phyloP scores from a whole-genome alignment of 2,113 vertebrate species.

The Pterophyllum scalare region DNA sequence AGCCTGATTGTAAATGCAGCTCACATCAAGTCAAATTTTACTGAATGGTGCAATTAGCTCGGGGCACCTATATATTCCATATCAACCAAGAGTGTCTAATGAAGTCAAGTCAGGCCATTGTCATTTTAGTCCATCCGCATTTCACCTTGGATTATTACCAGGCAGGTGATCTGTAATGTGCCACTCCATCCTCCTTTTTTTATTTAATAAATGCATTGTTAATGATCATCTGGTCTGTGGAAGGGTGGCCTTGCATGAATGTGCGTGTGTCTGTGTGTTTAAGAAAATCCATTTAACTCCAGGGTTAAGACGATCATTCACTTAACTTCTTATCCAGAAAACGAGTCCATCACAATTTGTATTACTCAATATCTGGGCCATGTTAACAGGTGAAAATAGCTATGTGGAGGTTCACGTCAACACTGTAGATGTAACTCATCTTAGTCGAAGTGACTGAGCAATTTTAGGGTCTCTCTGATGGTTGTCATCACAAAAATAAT shows the following conservation, averaged over 20 bases:
- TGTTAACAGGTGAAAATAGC: neutral
- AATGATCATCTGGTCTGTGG: neutral
- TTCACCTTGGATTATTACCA: neutral
- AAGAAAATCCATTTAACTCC: neutral
- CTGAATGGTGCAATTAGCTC: slow-evolving; percentile 47
- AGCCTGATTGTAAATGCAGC: neutral
- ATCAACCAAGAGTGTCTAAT: slow-evolving; percentile 20
- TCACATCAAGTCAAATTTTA: neutral
- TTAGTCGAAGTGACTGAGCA: neutral
- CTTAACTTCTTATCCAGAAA: neutral
- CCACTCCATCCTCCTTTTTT: neutral
- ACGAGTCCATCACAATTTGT: neutral
- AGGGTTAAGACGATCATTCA: neutral
- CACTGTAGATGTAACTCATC: neutral
- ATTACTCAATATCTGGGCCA: neutral
- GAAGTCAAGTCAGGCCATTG: slow-evolving; percentile 3
- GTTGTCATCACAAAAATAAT: neutral
- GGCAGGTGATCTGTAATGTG: neutral
- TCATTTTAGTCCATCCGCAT: slow-evolving; percentile 16
- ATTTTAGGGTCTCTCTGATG: neutral
- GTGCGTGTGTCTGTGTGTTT: neutral
- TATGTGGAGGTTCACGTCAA: neutral
- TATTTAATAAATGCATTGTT: neutral
- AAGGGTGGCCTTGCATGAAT: neutral
- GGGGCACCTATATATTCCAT: slow-evolving; percentile 36